These are phyloP conservation scores for Anomalospiza imberbis DNA, from an alignment of 2,797 vertebrate species.

Conservation along the genomic window DNA sequence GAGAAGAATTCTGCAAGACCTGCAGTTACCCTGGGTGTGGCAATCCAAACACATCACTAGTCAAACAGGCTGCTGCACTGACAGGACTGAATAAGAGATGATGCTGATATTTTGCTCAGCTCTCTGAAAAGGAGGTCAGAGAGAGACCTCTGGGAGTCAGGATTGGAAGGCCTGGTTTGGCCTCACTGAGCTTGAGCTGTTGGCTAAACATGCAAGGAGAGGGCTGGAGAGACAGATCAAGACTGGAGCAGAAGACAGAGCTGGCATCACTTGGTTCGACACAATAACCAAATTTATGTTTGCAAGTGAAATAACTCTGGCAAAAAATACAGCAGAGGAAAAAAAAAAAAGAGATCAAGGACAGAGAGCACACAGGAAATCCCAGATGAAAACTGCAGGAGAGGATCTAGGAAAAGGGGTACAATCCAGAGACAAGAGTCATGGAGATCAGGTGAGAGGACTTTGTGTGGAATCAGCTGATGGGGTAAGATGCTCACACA, in stretches of 20 bases:
- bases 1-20: neutral
- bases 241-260: neutral
- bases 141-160: neutral
- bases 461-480: neutral
- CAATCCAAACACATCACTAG: neutral
- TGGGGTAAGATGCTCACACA: neutral
- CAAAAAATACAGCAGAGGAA: neutral
- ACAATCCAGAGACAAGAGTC: neutral
- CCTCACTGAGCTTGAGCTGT: neutral
- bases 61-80: neutral
- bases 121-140: neutral
- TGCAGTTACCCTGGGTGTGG: neutral
- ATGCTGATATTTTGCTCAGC: neutral
- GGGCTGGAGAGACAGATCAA: neutral
- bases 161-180: neutral
- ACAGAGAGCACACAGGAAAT: neutral
- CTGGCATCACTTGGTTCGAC: neutral
- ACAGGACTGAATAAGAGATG: neutral
- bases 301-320: neutral
- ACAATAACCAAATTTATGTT: neutral
- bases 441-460: neutral
- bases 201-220: neutral
- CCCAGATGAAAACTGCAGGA: neutral
- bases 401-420: neutral
- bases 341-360: neutral